Evolutionary conservation across 2,888 invertebrate species (phyloP).

Genomic region (Sialis lutaria): DNA sequence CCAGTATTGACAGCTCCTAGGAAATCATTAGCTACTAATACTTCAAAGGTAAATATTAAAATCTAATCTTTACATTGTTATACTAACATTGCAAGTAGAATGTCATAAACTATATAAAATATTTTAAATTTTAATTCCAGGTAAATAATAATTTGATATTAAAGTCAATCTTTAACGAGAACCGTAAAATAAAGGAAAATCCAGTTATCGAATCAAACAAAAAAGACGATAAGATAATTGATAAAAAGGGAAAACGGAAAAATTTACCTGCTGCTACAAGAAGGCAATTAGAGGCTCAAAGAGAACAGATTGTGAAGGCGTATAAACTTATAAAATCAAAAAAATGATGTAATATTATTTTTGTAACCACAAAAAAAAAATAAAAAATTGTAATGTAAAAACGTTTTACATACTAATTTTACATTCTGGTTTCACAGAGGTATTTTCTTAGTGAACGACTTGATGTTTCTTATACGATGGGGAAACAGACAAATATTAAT

Average conservation of each 20-base stretch:
- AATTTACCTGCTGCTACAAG: slow-evolving; percentile 37
- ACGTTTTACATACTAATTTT: no score
- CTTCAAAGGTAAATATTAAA: slow-evolving; percentile 14
- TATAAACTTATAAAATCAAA: slow-evolving; percentile 34
- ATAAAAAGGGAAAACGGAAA: slow-evolving; percentile 40
- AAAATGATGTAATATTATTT: background rate
- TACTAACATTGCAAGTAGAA: no score
- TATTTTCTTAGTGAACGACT: no score
- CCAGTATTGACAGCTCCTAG: slow-evolving; percentile 40
- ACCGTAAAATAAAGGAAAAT: slow-evolving; percentile 7
- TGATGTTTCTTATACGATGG: no score
- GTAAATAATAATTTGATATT: no score
- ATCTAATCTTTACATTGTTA: background rate
- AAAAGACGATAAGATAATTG: slow-evolving; percentile 15
- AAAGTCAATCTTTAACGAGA: slow-evolving; percentile 5
- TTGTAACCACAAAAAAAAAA: no score
- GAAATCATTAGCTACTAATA: slow-evolving; percentile 1
- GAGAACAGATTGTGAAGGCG: slow-evolving; percentile 35
- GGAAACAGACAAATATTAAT: no score
- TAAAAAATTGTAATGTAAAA: no score
- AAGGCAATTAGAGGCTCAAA: slow-evolving; percentile 38
- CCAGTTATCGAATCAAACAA: slow-evolving; percentile 5
- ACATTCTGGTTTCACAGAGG: no score
- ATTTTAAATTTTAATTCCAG: no score
- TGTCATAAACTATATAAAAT: background rate